phyloP scores from a whole-genome alignment of 2,888 invertebrate species.

The Cheilosia scutellata region DNA sequence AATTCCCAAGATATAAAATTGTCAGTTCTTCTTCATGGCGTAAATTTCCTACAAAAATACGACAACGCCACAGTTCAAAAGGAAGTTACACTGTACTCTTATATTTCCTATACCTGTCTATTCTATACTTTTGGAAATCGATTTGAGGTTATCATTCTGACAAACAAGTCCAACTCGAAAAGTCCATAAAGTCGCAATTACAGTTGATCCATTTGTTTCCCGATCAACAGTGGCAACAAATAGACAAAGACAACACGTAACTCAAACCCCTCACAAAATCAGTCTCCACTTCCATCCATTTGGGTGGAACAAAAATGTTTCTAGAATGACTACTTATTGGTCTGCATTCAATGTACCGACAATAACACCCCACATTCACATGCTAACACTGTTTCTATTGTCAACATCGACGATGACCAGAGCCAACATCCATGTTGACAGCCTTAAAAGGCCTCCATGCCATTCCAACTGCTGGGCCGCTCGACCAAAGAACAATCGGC shows the following conservation, averaged over 20 bases:
- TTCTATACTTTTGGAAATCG: too few relatives aligned
- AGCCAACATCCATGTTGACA: constrained; percentile 26
- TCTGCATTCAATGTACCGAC: constrained; percentile 33
- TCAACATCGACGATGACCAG: constrained; percentile 20
- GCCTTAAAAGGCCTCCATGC: constrained; percentile 2
- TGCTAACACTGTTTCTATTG: constrained; percentile 49
- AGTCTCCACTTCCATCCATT: not conserved
- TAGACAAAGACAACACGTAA: constrained; percentile 1
- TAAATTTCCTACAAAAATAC: too few relatives aligned
- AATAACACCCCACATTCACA: constrained; percentile 35
- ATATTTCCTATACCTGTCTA: too few relatives aligned
- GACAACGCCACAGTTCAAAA: too few relatives aligned
- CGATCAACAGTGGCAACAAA: too few relatives aligned
- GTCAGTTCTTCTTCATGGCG: too few relatives aligned
- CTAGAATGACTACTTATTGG: constrained; percentile 3
- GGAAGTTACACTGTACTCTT: too few relatives aligned
- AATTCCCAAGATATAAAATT: too few relatives aligned
- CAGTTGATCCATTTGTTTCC: constrained; percentile 6
- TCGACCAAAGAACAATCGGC: constrained; percentile 15
- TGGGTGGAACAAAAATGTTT: constrained; percentile 3
- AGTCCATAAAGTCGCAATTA: not conserved
- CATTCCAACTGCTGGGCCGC: not conserved
- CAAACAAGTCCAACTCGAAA: not conserved
- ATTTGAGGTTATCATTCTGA: not conserved
- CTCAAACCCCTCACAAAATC: not conserved